Base-by-base conservation (phyloP, 1,140 invertebrate genomes). In the Calliphora vicina region DNA sequence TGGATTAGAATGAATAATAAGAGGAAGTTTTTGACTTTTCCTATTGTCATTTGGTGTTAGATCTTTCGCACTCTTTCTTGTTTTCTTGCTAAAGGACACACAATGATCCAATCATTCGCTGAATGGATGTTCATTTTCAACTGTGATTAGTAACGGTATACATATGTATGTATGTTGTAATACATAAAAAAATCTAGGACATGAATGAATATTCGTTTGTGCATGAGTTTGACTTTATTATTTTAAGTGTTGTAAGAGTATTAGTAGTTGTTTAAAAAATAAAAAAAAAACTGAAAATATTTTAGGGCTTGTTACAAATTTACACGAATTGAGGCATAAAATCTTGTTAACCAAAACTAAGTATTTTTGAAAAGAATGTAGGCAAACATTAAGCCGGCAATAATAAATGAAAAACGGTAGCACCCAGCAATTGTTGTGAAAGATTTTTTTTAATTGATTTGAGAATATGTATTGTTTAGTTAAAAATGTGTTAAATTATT, bases 11-110 rank as follows among this genome's bases (percentile, higher is more conserved):
- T 10, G 13, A 67, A 23, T 25, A 23, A 10, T 23, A 67, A 67
- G 61, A 42, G 84, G 83, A 50, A 71, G 67, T 84, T 86, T 86
- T 86, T 85, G 85, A 84, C 84, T 84, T 84, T 81, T 73, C 71
- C 13, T 61, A 57, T 20, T n/a, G 71, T 57, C 50, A 84, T 81
- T 35, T 35, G 35, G 35, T 35, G 35, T 35, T 35, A 35, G 35
- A 35, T 35, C 35, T 35, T 35, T 35, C 35, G 35, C 35, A 35
- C 35, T 43, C 29, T 35, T 61, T 61, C 73, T 82, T 78, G 20
- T 61, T 23, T 67, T 23, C 12, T 67, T 67, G 23, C 61, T 25
- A 35, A 67, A 67, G 61, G 61, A 23, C n/a, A 10, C 17, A 57
- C 17, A 57, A 23, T 25, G 61, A 67, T 23, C 61, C 61, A 67